Conservation (phyloP, 2,113 vertebrate species). For the Blennius ocellaris region DNA sequence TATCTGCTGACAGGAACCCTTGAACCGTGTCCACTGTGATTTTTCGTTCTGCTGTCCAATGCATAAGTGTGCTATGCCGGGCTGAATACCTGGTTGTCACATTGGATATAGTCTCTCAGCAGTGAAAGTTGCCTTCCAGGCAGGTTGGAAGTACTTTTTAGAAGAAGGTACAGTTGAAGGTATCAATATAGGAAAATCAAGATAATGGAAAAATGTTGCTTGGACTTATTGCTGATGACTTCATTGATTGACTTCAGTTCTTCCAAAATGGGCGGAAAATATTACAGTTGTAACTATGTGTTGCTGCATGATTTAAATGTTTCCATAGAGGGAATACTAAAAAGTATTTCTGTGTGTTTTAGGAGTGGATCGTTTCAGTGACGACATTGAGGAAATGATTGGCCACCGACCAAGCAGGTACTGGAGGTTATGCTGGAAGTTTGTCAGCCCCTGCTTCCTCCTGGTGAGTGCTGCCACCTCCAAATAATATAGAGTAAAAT, state of each 20-base stretch:
- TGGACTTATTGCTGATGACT: neutral
- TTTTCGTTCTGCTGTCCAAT: slow-evolving; percentile 53
- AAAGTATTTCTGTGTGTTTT: slow-evolving; percentile 36
- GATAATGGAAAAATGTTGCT: slow-evolving; percentile 1
- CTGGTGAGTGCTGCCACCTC: slow-evolving; percentile 78
- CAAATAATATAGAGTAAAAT: neutral
- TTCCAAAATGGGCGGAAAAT: neutral
- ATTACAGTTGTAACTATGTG: neutral
- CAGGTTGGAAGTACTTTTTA: slow-evolving; percentile 11
- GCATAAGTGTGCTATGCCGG: slow-evolving; percentile 33
- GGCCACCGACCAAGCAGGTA: slow-evolving; percentile 88
- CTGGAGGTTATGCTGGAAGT: slow-evolving; percentile 94
- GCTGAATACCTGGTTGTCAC: slow-evolving; percentile 54
- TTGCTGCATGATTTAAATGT: neutral
- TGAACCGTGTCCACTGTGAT: slow-evolving; percentile 61
- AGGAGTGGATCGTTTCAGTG: slow-evolving; percentile 92
- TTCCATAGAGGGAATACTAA: neutral
- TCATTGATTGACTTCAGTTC: neutral
- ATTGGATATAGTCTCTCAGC: slow-evolving; percentile 44
- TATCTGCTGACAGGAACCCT: slow-evolving; percentile 62
- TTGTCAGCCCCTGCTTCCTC: slow-evolving; percentile 92
- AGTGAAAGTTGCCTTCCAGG: slow-evolving; percentile 56
- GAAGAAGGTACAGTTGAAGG: neutral
- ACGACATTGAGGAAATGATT: slow-evolving; percentile 92
- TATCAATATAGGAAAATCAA: neutral